phyloP scores from a whole-genome alignment of 2,113 vertebrate genomes.

The Leptobrachium ailaonicum region DNA sequence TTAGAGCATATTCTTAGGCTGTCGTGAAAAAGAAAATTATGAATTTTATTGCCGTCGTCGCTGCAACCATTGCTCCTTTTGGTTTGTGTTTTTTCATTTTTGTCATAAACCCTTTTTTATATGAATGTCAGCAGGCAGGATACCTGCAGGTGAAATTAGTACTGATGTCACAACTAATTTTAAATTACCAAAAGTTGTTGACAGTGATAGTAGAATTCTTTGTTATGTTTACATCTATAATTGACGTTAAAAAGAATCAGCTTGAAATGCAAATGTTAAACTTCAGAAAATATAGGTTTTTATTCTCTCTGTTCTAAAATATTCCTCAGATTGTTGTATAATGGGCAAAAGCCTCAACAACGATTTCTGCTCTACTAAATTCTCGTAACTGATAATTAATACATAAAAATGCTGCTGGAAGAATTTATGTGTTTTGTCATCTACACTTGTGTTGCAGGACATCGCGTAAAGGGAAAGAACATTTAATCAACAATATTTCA shows the following conservation, averaged over 20 bases:
- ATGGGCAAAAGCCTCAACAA: not conserved
- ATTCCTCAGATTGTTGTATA: not conserved
- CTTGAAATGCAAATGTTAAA: not conserved
- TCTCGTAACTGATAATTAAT: too few species aligned
- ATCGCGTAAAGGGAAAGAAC: too few species aligned
- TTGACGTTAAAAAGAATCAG: not conserved
- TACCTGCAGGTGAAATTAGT: conserved; percentile 16
- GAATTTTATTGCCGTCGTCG: conserved; percentile 8
- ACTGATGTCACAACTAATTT: conserved; percentile 22
- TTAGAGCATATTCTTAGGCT: not conserved
- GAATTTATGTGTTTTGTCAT: too few species aligned
- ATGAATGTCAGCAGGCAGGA: conserved; percentile 5
- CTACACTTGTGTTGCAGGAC: too few species aligned
- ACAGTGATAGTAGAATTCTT: conserved; percentile 6
- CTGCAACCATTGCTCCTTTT: not conserved
- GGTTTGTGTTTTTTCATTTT: not conserved
- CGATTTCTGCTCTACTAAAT: too few species aligned
- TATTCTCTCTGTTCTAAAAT: not conserved
- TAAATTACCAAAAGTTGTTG: conserved; percentile 9
- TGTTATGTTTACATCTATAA: conserved; percentile 4
- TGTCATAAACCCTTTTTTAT: conserved; percentile 19
- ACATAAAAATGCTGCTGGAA: too few species aligned
- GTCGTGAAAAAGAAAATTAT: not conserved
- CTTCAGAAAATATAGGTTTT: not conserved
- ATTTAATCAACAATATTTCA: too few species aligned